Evolutionary conservation across 1,140 invertebrate genomes (phyloP), one percentile per base, ranked within the genome.

Genomic region (Dryas iulia): DNA sequence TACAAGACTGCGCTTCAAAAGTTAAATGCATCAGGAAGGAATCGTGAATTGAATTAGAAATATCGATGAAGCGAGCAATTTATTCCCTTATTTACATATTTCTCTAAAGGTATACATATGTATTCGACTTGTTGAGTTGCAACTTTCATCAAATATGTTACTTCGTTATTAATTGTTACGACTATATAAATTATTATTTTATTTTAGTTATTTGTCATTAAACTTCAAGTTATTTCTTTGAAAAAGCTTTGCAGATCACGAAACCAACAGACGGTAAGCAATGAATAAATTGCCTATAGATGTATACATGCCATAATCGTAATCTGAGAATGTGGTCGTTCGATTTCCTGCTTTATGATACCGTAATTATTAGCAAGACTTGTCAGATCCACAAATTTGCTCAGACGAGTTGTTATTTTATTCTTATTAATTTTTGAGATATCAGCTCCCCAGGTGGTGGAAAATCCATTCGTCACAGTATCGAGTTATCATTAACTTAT

Each of bases 401-500:
- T 63, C 2, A 33, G 52, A 63, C 12, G 12, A 11, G 11, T 54
- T 3, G 23, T 63, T 63, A n/a, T 63, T 54, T 63, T 54, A 52
- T 30, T 53, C 25, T 31, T 56, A 28, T 33, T 63, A 23, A 31
- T 54, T 56, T 68, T 69, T 14, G 26, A 56, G 31, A 76, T 74
- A 69, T 71, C 74, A 72, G 72, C 73, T 66, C 71, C 59, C 79
- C 84, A 81, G 83, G 83, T 77, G 83, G 81, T 72, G 65, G 60
- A 68, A 74, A 79, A 76, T 78, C 79, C 80, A 85, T 88, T 74
- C 72, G 76, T 82, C 83, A 84, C 76, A 73, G 70, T 77, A 78
- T 73, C 70, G 65, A 70, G 74, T 81, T 79, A 80, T 83, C 80
- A 81, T 76, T 74, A 73, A 31, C 64, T 59, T 54, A 52, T 25